A percentile compares a stretch with the other conserved stretches of the same genome.
phyloP scores from a whole-genome alignment of 2,888 invertebrate genomes.

The Osmoderma eremita region DNA sequence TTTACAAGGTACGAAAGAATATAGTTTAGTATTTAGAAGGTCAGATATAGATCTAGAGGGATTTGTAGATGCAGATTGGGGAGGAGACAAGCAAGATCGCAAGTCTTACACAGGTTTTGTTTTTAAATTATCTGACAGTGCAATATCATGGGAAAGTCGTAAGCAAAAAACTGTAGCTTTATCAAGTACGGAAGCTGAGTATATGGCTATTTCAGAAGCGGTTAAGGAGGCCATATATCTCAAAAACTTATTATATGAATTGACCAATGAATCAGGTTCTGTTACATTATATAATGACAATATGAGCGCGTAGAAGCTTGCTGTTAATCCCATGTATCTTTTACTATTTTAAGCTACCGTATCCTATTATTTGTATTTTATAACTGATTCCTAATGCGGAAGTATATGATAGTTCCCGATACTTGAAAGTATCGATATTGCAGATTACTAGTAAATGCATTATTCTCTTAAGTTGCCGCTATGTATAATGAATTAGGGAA shows the following conservation, averaged over 20 bases:
- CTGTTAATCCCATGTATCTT: constrained; percentile 25
- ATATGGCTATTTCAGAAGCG: constrained; percentile 51
- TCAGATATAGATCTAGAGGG: constrained; percentile 39
- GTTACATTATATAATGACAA: constrained; percentile 27
- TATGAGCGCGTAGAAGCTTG: constrained; percentile 29
- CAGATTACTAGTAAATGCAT: too few relatives aligned
- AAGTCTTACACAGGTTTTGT: constrained; percentile 41
- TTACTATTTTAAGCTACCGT: too few relatives aligned
- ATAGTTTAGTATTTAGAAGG: constrained; percentile 45
- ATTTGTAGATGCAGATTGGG: constrained; percentile 53
- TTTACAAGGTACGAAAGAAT: constrained; percentile 45
- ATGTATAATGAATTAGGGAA: too few relatives aligned
- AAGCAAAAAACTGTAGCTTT: constrained; percentile 55
- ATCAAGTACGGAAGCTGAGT: constrained; percentile 53
- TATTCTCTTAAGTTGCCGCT: too few relatives aligned
- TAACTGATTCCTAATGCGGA: too few relatives aligned
- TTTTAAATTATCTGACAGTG: constrained; percentile 49
- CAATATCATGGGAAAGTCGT: constrained; percentile 52
- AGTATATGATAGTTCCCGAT: too few relatives aligned
- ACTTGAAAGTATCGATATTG: too few relatives aligned
- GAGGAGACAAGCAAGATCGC: constrained; percentile 38
- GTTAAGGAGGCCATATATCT: constrained; percentile 42
- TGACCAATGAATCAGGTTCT: constrained; percentile 25
- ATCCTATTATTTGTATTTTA: too few relatives aligned
- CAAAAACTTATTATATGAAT: constrained; percentile 25